Evolutionary conservation across 2,888 invertebrate species (phyloP).

Genomic region (Drosophila aldrichi): DNA sequence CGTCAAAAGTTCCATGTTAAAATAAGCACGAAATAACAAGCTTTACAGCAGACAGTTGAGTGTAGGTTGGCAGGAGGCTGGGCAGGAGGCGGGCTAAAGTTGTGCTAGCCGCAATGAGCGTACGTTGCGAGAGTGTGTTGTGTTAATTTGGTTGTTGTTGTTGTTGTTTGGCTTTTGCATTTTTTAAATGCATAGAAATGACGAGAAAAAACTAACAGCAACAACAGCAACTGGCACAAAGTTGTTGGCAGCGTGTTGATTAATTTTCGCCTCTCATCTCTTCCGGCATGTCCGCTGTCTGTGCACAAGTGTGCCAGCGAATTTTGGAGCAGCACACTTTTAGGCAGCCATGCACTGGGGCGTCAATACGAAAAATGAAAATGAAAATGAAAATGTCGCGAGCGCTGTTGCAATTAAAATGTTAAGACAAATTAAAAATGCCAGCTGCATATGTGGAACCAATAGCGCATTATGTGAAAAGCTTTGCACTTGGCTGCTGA

Average conservation of each 20-base stretch:
- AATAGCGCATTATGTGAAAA: constrained; percentile 57
- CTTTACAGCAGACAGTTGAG: constrained; percentile 17
- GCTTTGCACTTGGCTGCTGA: constrained; percentile 72
- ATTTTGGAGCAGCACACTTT: constrained; percentile 35
- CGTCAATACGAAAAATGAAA: constrained; percentile 70
- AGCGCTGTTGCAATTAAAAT: constrained; percentile 69
- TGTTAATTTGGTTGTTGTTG: constrained; percentile 15
- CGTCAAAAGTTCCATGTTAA: constrained; percentile 77
- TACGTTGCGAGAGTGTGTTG: constrained; percentile 11
- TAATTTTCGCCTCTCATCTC: constrained; percentile 34
- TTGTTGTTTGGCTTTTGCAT: constrained; percentile 54
- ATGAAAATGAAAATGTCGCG: constrained; percentile 66
- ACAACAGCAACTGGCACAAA: constrained; percentile 12
- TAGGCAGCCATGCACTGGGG: constrained; percentile 65
- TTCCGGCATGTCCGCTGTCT: background rate
- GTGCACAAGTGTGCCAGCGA: constrained; percentile 39
- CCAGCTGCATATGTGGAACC: constrained; percentile 46
- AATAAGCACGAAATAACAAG: constrained; percentile 62
- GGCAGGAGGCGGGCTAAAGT: background rate
- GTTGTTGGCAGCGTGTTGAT: constrained; percentile 44
- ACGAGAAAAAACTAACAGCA: constrained; percentile 12
- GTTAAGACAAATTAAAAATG: constrained; percentile 77
- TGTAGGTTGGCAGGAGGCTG: background rate
- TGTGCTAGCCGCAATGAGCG: constrained; percentile 1
- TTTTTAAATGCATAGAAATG: constrained; percentile 64